Base-by-base conservation (phyloP, 2,797 vertebrate genomes). In the Gadopsis marmoratus region DNA sequence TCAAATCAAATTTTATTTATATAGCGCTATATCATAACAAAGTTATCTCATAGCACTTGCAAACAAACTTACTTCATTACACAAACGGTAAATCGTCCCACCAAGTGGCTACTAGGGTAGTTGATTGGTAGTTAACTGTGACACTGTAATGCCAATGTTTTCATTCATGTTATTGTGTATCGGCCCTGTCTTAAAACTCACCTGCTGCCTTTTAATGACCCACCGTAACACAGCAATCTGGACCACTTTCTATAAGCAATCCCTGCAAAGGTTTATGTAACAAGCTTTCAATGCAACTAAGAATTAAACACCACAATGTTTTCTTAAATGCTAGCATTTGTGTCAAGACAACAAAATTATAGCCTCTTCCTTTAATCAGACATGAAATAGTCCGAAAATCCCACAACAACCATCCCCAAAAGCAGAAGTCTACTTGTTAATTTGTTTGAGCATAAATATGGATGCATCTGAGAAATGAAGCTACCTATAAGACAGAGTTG, bases 101-200 rank as follows among this genome's bases (percentile, higher is more conserved):
- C 6, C 43, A 10, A 17, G 62, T 61, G 71, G 45, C 67, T 54
- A 6, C 56, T 31, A 16, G 59, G 53, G 45, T 47, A 48, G 55
- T 56, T 14, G 19, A 26, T 17, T 31, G n/a, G n/a, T 63, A 31
- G 12, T 48, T 58, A 13, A 48, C 64, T 23, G 48, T 64, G 71
- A 80, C 60, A 1, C 37, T 78, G 65, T 55, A 2, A 79, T 79
- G 79, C 79, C 83, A 78, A 76, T n/a, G 21, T 76, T 62, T 73
- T 78, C 60, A 43, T 69, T 71, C 41, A 14, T 65, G 23, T 58
- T 60, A 0, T 60, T 58, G 23, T 77, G 29, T 19, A 55, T 75
- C 11, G 50, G 79, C 79, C 62, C 80, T 76, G 90, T 92, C 90
- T 93, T 92, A 90, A 91, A 85, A 83, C 87, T 93, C 93, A 95